phyloP scores from a whole-genome alignment of 1,140 invertebrate genomes.

The Sycophila sp. region DNA sequence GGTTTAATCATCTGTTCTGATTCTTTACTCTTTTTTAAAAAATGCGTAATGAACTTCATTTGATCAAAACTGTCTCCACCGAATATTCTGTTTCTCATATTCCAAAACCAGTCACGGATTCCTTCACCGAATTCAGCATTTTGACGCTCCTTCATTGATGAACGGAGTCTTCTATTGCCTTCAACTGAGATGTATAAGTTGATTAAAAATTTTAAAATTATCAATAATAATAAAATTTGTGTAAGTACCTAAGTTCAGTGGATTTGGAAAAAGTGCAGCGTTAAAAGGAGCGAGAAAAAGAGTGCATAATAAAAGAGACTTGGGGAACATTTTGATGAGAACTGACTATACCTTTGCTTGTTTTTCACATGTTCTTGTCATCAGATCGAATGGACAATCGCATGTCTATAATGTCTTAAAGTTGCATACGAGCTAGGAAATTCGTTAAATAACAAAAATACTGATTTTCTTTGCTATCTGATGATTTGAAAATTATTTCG shows the following conservation, averaged over 20 bases:
- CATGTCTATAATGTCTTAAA: conserved; percentile 30
- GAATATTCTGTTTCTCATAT: conserved; percentile 42
- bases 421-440: too few species aligned
- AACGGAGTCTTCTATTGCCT: background rate
- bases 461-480: too few species aligned
- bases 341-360: conserved; percentile 13
- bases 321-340: background rate
- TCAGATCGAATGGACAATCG: conserved; percentile 37
- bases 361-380: conserved; percentile 34
- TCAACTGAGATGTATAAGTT: background rate
- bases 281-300: background rate
- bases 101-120: conserved; percentile 48
- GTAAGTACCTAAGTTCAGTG: background rate
- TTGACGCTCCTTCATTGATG: background rate
- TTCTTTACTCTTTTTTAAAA: too few species aligned
- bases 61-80: too few species aligned
- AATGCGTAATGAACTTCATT: too few species aligned
- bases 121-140: conserved; percentile 41
- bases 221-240: background rate
- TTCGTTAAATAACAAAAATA: background rate
- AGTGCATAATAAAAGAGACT: background rate
- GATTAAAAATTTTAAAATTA: background rate
- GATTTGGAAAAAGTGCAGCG: background rate
- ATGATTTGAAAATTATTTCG: too few species aligned
- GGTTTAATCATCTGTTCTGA: conserved; percentile 3